Conservation (phyloP, 2,113 vertebrate genomes). For the Sinocyclocheilus rhinocerous region DNA sequence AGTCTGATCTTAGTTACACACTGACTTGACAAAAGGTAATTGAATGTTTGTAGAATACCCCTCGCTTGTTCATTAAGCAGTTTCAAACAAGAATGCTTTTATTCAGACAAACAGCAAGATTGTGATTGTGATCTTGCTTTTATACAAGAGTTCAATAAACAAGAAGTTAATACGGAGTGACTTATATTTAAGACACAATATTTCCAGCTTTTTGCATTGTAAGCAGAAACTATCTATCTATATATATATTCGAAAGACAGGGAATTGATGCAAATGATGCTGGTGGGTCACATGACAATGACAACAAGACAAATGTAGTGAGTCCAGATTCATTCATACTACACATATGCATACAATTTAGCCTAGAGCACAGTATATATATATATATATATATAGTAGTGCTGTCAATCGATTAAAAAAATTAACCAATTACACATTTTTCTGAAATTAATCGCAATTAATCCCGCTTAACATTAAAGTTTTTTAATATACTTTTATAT, state of each 20-base stretch:
- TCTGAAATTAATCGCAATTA: too few species aligned
- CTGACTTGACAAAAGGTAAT: neutral
- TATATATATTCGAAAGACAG: neutral
- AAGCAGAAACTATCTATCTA: neutral
- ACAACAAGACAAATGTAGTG: neutral
- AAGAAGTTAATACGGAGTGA: neutral
- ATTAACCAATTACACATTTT: too few species aligned
- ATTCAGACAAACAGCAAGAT: neutral
- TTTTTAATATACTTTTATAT: too few species aligned
- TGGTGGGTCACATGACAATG: neutral
- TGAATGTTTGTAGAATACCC: neutral
- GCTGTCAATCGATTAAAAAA: too few species aligned
- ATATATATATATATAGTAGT: too few species aligned
- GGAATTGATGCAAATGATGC: neutral
- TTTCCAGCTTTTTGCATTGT: neutral
- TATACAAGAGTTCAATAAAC: neutral
- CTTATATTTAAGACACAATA: neutral
- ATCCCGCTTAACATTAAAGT: too few species aligned
- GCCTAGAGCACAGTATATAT: too few species aligned
- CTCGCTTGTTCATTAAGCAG: neutral
- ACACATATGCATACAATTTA: too few species aligned
- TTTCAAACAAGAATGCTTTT: neutral
- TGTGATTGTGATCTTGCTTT: neutral
- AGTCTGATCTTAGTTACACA: neutral
- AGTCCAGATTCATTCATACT: neutral